phyloP scores from a whole-genome alignment of 2,888 invertebrate genomes.

The Antheraea yamamai region DNA sequence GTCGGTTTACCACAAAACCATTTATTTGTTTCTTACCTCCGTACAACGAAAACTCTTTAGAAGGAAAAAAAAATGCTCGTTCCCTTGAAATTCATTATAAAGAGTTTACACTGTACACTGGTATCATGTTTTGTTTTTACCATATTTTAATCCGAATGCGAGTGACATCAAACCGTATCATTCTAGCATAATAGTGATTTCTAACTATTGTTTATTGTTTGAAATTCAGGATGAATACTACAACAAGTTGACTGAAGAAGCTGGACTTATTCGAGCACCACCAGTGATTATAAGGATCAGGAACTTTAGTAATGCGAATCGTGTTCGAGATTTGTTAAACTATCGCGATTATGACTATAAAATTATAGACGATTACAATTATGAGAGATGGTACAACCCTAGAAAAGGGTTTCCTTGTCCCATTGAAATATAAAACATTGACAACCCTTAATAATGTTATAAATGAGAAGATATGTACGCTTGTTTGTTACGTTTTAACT shows the following conservation, averaged over 20 bases:
- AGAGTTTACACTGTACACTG: no score
- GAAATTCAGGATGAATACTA: constrained; percentile 66
- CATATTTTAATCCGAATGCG: no score
- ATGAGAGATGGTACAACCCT: constrained; percentile 56
- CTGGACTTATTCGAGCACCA: constrained; percentile 54
- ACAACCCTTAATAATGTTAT: not conserved
- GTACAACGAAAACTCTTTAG: no score
- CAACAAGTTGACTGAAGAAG: constrained; percentile 61
- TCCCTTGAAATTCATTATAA: no score
- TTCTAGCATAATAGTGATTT: not conserved
- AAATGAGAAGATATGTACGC: no score
- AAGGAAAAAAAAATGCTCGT: no score
- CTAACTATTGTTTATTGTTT: not conserved
- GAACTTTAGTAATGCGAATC: constrained; percentile 64
- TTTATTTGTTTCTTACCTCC: no score
- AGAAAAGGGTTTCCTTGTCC: constrained; percentile 55
- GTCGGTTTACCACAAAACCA: no score
- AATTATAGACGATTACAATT: constrained; percentile 54
- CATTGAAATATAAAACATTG: constrained; percentile 38
- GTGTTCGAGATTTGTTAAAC: constrained; percentile 66
- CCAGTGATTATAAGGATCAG: constrained; percentile 63
- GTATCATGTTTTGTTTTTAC: no score
- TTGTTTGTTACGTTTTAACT: no score
- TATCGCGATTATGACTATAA: constrained; percentile 70
- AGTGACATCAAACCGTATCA: not conserved